phyloP scores from a whole-genome alignment of 2,888 invertebrate genomes.

The Labia minor region DNA sequence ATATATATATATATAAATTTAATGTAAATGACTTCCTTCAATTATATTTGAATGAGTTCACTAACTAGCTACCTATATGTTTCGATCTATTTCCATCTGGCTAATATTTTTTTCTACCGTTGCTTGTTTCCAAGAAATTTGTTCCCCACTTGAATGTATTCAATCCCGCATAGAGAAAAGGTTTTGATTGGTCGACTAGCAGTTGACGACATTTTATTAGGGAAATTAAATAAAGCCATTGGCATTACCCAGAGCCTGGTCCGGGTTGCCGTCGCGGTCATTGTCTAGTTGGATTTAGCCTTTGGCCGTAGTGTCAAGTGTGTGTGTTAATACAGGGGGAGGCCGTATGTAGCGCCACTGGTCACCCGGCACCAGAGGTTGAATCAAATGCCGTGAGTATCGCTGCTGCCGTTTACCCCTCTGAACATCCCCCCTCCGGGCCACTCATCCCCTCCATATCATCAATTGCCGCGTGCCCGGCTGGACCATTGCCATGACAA shows the following conservation, averaged over 20 bases:
- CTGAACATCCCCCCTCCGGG: background rate
- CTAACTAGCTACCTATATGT: too few species aligned
- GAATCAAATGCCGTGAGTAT: background rate
- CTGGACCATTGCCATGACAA: background rate
- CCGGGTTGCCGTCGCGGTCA: background rate
- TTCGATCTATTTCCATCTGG: too few species aligned
- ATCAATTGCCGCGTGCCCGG: too few species aligned
- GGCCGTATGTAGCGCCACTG: background rate
- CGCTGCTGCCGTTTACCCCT: background rate
- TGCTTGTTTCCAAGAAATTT: background rate
- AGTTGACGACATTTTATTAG: constrained; percentile 13
- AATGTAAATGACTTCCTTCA: too few species aligned
- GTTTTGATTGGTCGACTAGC: background rate
- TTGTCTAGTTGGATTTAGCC: background rate
- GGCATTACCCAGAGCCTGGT: background rate
- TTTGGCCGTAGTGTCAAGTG: background rate
- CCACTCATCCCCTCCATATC: background rate
- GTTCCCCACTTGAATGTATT: background rate
- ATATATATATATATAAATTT: too few species aligned
- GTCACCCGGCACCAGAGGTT: background rate
- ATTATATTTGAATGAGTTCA: too few species aligned
- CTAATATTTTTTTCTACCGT: too few species aligned
- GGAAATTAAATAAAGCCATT: constrained; percentile 8
- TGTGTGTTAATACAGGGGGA: background rate
- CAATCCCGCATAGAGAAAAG: background rate